A percentile compares a stretch with the other conserved stretches of the same genome.
Evolutionary conservation across 2,113 vertebrate genomes (phyloP).

Genomic region (Hydrochoerus hydrochaeris): DNA sequence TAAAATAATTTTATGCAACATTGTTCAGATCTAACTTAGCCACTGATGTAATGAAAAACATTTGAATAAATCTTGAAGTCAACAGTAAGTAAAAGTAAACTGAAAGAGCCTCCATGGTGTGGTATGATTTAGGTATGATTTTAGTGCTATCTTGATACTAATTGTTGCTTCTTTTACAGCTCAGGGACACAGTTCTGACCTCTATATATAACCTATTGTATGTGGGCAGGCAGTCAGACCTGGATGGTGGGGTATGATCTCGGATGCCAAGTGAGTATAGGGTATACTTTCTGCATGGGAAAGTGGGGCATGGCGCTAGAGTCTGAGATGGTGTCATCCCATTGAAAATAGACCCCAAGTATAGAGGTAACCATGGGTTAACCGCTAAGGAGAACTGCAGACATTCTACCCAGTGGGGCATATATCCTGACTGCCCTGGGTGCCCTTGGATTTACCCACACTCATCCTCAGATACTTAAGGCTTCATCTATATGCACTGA

Average conservation of each 20-base stretch:
- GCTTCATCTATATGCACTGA: background rate
- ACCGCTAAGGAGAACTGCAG: background rate
- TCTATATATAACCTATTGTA: background rate
- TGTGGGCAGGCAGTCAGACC: background rate
- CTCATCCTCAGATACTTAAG: background rate
- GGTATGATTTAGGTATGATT: accelerated
- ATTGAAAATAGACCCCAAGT: background rate
- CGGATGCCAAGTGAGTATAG: background rate
- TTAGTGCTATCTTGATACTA: background rate
- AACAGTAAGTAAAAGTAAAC: background rate
- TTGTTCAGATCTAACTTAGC: background rate
- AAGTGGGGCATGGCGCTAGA: background rate
- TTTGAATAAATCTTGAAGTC: background rate
- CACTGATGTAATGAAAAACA: background rate
- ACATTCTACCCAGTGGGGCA: background rate
- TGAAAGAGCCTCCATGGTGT: background rate
- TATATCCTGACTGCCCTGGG: background rate
- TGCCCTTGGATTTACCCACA: background rate
- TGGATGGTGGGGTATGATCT: background rate
- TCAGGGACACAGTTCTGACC: background rate
- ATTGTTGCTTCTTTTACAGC: background rate
- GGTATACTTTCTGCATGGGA: background rate
- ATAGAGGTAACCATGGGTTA: background rate
- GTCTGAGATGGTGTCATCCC: background rate
- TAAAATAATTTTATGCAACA: background rate